Conservation (phyloP, 2,113 vertebrate species). For the Astatotilapia flaviijosephi region DNA sequence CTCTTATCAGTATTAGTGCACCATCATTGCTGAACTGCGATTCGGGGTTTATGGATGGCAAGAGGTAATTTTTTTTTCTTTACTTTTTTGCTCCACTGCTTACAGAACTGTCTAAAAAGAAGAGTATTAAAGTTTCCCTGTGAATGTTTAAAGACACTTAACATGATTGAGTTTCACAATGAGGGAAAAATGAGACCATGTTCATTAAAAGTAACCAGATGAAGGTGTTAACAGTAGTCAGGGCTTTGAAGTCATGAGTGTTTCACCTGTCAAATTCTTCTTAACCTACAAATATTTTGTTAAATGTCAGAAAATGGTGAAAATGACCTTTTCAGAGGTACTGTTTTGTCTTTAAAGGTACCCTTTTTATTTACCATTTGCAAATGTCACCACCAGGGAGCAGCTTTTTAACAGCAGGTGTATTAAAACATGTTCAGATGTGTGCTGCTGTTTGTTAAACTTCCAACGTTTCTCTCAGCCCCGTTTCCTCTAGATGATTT, state of each 20-base stretch:
- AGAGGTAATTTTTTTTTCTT: background rate
- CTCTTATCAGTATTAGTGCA: slow-evolving; percentile 46
- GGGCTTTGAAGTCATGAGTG: background rate
- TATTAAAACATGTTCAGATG: background rate
- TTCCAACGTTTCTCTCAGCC: background rate
- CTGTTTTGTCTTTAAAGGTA: background rate
- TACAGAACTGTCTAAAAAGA: background rate
- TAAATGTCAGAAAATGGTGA: background rate
- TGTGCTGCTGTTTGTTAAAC: background rate
- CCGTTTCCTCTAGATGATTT: background rate
- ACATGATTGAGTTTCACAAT: background rate
- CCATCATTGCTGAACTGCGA: slow-evolving; percentile 14
- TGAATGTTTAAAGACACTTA: background rate
- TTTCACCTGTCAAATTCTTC: background rate
- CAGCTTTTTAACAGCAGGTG: background rate
- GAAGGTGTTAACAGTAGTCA: background rate
- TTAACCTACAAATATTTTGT: background rate
- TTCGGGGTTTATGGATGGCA: slow-evolving; percentile 20
- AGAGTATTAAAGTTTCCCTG: background rate
- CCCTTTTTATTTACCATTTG: background rate
- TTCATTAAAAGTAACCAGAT: background rate
- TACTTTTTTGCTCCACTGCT: background rate
- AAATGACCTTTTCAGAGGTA: accelerated
- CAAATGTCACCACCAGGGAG: background rate
- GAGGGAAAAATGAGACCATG: accelerated